Base-by-base conservation (phyloP, 1,140 invertebrate species). In the Bombyx mandarina region DNA sequence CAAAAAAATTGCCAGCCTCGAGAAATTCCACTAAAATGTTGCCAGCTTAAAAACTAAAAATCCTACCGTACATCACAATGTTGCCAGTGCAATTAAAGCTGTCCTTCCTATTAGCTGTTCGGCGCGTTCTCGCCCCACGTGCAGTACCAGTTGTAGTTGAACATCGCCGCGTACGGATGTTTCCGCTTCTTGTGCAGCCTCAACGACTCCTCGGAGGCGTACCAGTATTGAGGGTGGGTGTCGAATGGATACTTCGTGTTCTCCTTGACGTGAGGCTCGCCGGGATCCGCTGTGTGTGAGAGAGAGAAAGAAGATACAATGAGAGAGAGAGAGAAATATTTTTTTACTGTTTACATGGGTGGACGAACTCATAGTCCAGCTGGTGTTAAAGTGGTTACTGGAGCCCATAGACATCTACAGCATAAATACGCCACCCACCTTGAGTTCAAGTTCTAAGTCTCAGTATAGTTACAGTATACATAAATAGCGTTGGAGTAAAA, bases 191-290 rank as follows among this genome's bases (percentile, higher is more conserved):
- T 84, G 56, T 86, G 83, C 0, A 84, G 70, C 0, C 81, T 57
- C 0, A 86, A 63, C 0, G 81, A 84, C 18, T 86, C 83, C 46
- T 86, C 83, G 0, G 78, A 82, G 0, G 83, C 83, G 53, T 84
- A 86, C 81, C 81, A 86, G 60, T 75, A 84, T 53, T 86, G 82
- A 0, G 82, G 82, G 62, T 56, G 82, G n/a, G 77, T 82, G 57
- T 84, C 77, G 60, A 77, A 84, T 0, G 79, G 73, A 43, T 78
- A 84, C 44, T 73, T 82, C 5, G 65, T 61, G 0, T 79, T 69
- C 51, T 84, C 82, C 55, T 80, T 82, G 7, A 74, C 73, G 62
- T 78, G 82, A 0, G 79, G 73, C 51, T 77, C 77, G 3, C 65
- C 64, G 0, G 71, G 58, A 45, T 82, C 77, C 3, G 43, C 80